Evolutionary conservation across 2,797 vertebrate species (phyloP).

Genomic region (Carcharodon carcharias): DNA sequence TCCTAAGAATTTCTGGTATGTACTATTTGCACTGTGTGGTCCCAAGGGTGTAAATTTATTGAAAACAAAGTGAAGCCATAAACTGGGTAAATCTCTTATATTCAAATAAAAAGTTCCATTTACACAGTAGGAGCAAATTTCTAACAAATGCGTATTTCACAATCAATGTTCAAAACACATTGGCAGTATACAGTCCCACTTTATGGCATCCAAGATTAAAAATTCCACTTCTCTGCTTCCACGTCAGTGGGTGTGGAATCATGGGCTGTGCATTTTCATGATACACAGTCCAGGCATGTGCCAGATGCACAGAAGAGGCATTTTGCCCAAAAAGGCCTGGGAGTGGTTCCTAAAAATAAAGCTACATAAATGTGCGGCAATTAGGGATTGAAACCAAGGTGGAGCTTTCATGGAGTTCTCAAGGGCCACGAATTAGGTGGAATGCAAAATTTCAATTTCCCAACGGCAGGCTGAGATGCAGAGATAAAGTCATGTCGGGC

Average conservation of each 20-base stretch:
- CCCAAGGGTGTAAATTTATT: not conserved
- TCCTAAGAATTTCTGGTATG: not conserved
- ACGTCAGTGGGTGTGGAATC: not conserved
- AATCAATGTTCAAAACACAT: not conserved
- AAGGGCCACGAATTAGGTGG: too few relatives aligned
- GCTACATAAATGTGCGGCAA: too few relatives aligned
- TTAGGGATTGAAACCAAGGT: too few relatives aligned
- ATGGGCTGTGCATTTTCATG: not conserved
- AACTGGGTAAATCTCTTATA: not conserved
- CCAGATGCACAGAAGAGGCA: not conserved
- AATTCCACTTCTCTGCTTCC: not conserved
- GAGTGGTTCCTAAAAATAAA: too few relatives aligned
- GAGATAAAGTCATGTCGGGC: too few relatives aligned
- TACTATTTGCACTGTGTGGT: not conserved
- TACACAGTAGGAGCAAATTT: not conserved
- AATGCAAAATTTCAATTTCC: too few relatives aligned
- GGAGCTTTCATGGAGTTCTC: too few relatives aligned
- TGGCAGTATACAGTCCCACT: not conserved
- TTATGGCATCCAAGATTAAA: not conserved
- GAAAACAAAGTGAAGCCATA: not conserved
- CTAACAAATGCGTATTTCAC: not conserved
- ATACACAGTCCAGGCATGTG: too few relatives aligned
- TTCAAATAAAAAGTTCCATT: not conserved
- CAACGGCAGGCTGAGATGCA: too few relatives aligned
- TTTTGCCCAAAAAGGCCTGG: not conserved